Base-by-base conservation (phyloP, 2,888 invertebrate species). In the Meta bourneti region DNA sequence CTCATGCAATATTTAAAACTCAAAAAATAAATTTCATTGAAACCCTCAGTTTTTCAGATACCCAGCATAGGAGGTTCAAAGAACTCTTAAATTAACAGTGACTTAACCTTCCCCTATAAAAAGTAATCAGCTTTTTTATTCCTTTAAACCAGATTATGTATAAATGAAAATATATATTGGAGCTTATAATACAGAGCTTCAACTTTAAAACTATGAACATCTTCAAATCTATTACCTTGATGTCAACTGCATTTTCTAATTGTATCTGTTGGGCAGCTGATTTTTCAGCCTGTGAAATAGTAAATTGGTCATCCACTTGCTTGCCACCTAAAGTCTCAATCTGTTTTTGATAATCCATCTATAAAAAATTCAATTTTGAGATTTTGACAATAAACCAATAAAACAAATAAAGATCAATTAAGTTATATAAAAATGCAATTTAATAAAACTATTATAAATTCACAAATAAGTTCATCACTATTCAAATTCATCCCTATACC, bases 191-290 rank as follows among this genome's bases (percentile, higher is more conserved):
- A n/a, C n/a, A 34, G 34, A 34, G 34, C 34, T 34, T 34, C 4
- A 34, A 4, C 34, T 34, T 4, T 34, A 34, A 34, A 34, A n/a
- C n/a, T n/a, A n/a, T n/a, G n/a, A 61, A 61, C 5, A 16, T 0
- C 16, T 75, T 11, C 61, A 75, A 51, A 11, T 54, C 6, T 48
- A 20, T 19, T 19, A 99, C 98, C 96, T 99, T 99, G 84, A 99
- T 99, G 95, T 99, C 99, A 13, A 98, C 97, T 0, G 99, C 98
- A 95, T 98, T 97, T 94, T 99, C 99, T 93, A 98, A 94, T 69
- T 97, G 97, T 72, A 97, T 96, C 95, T 97, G 96, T 94, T 97
- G 97, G 80, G 95, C 95, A 84, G 95, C 95, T 69, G 95, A 97
- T 96, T 95, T 94, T 93, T 95, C 96, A 96, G 96, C 97, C 94